These are phyloP conservation scores for Mimachlamys varia DNA, from an alignment of 2,888 invertebrate species.

Conservation along the genomic window DNA sequence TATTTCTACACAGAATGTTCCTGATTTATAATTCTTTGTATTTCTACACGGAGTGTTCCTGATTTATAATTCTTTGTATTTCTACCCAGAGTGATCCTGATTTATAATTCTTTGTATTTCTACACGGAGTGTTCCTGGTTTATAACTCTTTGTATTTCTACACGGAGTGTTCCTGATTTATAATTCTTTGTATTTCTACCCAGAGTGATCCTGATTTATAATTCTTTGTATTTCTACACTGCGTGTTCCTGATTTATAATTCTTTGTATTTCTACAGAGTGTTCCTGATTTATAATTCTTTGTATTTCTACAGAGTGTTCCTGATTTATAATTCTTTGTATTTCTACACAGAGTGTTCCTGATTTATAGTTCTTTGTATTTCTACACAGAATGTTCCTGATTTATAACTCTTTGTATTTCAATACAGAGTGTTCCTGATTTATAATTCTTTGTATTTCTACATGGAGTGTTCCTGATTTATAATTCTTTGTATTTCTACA, in stretches of 20 bases:
- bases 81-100: constrained; percentile 85
- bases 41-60: constrained; percentile 84
- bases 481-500: constrained; percentile 49
- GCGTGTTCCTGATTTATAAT: constrained; percentile 89
- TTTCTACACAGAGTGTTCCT: constrained; percentile 84
- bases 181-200: constrained; percentile 48
- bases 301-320: constrained; percentile 83
- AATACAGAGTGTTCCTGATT: constrained; percentile 86
- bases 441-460: constrained; percentile 51
- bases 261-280: constrained; percentile 76
- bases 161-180: constrained; percentile 87
- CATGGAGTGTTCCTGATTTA: constrained; percentile 87
- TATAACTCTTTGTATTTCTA: constrained; percentile 51
- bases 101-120: too few relatives aligned
- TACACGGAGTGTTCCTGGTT: constrained; percentile 86
- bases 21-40: too few relatives aligned
- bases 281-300: too few relatives aligned
- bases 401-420: too few relatives aligned
- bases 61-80: too few relatives aligned
- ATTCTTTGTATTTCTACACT: constrained; percentile 67
- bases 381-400: constrained; percentile 85
- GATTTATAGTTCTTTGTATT: too few relatives aligned
- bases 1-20: constrained; percentile 83
- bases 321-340: too few relatives aligned
- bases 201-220: constrained; percentile 88